phyloP scores from a whole-genome alignment of 1,140 invertebrate genomes.

The Sarcophaga bullata region DNA sequence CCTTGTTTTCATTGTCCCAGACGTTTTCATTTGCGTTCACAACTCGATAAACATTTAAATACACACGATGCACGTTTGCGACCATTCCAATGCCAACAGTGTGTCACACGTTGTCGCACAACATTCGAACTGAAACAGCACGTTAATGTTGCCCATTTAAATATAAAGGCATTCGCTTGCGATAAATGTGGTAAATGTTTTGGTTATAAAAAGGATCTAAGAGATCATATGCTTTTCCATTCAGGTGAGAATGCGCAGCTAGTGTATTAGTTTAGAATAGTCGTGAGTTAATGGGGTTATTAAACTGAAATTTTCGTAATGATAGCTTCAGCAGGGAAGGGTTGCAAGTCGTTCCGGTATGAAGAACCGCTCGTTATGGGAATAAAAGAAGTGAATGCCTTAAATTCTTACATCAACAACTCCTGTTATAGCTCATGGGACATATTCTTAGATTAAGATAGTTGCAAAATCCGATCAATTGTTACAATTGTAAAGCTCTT shows the following conservation, averaged over 20 bases:
- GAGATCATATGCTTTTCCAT: constrained; percentile 34
- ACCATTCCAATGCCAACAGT: constrained; percentile 31
- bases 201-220: constrained; percentile 37
- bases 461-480: no score
- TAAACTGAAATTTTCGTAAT: no score
- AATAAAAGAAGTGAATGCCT: no score
- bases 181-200: constrained; percentile 40
- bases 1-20: constrained; percentile 41
- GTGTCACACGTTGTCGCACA: constrained; percentile 1
- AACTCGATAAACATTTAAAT: constrained; percentile 41
- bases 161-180: constrained; percentile 27
- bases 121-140: constrained; percentile 27
- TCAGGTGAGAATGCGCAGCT: background rate
- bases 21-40: constrained; percentile 32
- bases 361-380: no score
- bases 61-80: constrained; percentile 30
- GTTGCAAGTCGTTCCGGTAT: background rate
- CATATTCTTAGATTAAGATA: no score
- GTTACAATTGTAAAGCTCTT: no score
- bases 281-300: no score
- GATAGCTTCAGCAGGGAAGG: no score
- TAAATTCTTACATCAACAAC: no score
- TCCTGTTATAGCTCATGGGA: no score
- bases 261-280: no score
- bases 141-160: constrained; percentile 32